These are phyloP conservation scores for Coilia nasus DNA, from an alignment of 2,797 vertebrate genomes.

Conservation along the genomic window DNA sequence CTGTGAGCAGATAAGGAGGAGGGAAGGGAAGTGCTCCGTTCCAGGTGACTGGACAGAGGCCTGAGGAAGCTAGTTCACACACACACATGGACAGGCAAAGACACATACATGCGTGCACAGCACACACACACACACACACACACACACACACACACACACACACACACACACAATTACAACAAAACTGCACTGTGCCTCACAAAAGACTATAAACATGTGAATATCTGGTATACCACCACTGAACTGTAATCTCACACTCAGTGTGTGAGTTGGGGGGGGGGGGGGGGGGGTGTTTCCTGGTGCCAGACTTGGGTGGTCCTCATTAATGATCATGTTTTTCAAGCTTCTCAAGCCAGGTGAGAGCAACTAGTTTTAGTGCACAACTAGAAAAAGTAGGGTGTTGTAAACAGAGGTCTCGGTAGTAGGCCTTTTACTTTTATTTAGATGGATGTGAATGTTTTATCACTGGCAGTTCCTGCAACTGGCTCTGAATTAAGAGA, in stretches of 20 bases:
- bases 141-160: background rate
- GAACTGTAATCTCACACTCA: background rate
- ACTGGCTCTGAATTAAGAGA: too few species aligned
- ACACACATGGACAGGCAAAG: too few species aligned
- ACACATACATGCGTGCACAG: too few species aligned
- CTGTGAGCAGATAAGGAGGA: constrained; percentile 90
- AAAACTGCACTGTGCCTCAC: background rate
- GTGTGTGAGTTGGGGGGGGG: background rate
- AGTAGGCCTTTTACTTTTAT: background rate
- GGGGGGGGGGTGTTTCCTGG: background rate
- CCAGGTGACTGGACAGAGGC: constrained; percentile 91
- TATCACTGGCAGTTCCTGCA: too few species aligned
- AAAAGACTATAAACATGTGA: background rate
- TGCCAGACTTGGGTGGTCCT: constrained; percentile 10
- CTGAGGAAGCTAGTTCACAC: constrained; percentile 41
- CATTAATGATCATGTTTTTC: background rate
- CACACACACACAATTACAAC: background rate
- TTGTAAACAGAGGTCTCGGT: background rate
- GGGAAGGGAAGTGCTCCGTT: constrained; percentile 93
- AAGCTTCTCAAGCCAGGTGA: background rate
- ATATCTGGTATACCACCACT: background rate
- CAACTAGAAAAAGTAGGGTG: background rate
- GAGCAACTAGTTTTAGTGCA: background rate
- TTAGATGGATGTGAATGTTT: too few species aligned
- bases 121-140: background rate